phyloP scores from a whole-genome alignment of 2,113 vertebrate genomes.

The Grallaria varia region DNA sequence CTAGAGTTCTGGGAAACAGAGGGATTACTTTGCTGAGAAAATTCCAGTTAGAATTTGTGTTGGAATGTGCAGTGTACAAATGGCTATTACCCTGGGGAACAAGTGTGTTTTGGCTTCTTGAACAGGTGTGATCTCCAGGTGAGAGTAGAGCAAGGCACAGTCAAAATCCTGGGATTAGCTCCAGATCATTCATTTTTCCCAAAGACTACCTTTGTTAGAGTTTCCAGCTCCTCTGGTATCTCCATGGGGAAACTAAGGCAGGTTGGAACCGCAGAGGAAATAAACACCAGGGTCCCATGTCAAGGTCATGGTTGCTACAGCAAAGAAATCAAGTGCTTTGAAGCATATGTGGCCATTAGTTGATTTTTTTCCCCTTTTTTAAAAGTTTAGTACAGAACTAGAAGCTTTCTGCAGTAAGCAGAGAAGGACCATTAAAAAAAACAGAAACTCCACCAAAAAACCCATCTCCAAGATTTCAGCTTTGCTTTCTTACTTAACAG shows the following conservation, averaged over 20 bases:
- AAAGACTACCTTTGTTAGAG: neutral
- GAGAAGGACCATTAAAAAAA: neutral
- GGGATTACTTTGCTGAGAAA: neutral
- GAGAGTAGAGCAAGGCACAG: neutral
- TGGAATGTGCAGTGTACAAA: fast-evolving
- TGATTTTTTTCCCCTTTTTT: neutral
- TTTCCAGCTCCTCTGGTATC: fast-evolving
- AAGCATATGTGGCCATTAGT: too few relatives aligned
- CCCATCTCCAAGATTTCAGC: neutral
- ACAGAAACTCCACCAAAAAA: neutral
- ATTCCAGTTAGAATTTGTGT: neutral
- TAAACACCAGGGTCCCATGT: fast-evolving
- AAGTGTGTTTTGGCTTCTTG: neutral
- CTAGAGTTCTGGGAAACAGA: neutral
- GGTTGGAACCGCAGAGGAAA: neutral
- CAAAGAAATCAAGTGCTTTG: neutral
- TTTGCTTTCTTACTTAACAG: fast-evolving
- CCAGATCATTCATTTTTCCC: neutral
- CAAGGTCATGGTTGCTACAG: fast-evolving
- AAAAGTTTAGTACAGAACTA: neutral
- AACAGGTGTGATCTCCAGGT: neutral
- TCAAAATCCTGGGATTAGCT: neutral
- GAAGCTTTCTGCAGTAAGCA: neutral
- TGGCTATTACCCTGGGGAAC: neutral
- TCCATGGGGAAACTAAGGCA: neutral